Base-by-base conservation (phyloP, 2,113 vertebrate species). In the Vanacampus margaritifer region DNA sequence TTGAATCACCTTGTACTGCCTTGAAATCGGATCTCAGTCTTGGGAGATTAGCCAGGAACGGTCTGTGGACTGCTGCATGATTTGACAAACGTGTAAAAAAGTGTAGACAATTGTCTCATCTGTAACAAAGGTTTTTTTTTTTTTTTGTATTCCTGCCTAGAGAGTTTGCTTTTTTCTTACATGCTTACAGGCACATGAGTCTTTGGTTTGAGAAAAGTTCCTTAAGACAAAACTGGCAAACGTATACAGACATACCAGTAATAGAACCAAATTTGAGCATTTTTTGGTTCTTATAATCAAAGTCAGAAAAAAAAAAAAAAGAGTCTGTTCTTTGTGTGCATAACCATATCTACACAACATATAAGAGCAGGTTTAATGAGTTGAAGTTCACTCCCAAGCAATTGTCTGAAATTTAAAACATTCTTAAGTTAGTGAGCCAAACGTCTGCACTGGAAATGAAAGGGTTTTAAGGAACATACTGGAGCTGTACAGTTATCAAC, bases 11-110 rank as follows among this genome's bases (percentile, higher is more conserved):
- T 62, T 65, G 36, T 75, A 62, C 71, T 69, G 76, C 63, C 64
- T 70, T 75, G 78, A 84, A 89, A 89, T 82, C 68, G 63, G 76
- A 82, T 90, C 69, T 65, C 5, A 11, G 72, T 80, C 71, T 71
- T 82, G 76, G 73, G 79, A 84, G 75, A 84, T 77, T 83, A 80
- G 84, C 71, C 70, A 54, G 62, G 43, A 68, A 74, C 69, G 65
- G 68, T 74, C 58, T 69, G 73, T 65, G 61, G 62, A 28, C 13
- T 16, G 21, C 19, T 65, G 72, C 78, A 77, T 37, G 64, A 79
- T 84, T 78, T 75, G 36, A 82, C 76, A 78, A 84, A 82, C 65
- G 78, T 74, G 72, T 71, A 76, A 2, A 85, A 86, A 72, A 74
- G 73, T 80, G 73, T 65, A 77, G 67, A 71, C 21, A n/a, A 58